Evolutionary conservation across 2,888 invertebrate species (phyloP), one percentile per base, ranked within the genome.

Genomic region (Machimus atricapillus): DNA sequence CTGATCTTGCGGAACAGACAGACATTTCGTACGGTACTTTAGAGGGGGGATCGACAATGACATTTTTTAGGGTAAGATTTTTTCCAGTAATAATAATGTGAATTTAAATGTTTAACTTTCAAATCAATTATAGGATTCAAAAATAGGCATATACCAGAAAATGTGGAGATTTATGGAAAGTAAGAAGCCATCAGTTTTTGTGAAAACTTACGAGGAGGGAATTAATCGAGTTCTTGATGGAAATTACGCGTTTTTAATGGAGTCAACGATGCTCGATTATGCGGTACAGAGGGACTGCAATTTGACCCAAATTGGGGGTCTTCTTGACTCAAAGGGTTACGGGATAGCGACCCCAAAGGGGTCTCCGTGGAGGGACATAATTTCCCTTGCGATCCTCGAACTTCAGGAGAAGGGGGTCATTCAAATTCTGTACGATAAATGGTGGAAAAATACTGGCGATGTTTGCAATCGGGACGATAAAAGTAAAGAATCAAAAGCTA

Each of bases 391-490:
- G 1, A 98, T 99, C 90, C 93, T 99, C 40, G 98, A 98, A 91
- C 94, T 99, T 2, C 98, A 98, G 90, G 99, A 99, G 92, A 97
- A 97, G 90, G 98, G 98, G 0, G 96, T 96, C 77, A 97, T 98
- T 89, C 97, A 98, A 93, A 97, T 97, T 89, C 93, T 98, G 87
- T 98, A 98, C 92, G 98, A 98, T 91, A 98, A 98, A 92, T 99
- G 99, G 99, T 99, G 99, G 99, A 98, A 98, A 93, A 97, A 98
- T 91, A 97, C 97, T 0, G 98, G 98, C 0, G 97, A 97, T 90
- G 97, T 97, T 0, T 98, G 98, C 91, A 97, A 96, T 90, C 94
- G 97, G 85, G 97, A 98, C 89, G 96, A 96, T 90, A 96, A 96
- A 91, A 97, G 96, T 90, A 98, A 97, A 90, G 98, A 98, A 90